A percentile compares a stretch with the other conserved stretches of the same genome.
These are phyloP conservation scores for Drosophila stalkeri DNA, from an alignment of 2,888 invertebrate genomes.

Conservation along the genomic window DNA sequence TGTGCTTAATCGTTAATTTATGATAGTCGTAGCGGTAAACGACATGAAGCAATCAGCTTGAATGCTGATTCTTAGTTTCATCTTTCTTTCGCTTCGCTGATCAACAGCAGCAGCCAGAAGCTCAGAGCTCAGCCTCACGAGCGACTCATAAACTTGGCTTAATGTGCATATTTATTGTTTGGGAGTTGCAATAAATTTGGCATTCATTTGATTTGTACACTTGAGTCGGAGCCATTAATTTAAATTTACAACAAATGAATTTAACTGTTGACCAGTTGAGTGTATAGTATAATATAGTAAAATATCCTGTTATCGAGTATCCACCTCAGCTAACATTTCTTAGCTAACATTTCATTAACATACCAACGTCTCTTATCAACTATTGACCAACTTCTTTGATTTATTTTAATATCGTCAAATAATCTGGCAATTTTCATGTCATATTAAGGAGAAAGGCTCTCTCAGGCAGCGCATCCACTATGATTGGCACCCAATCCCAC, in stretches of 20 bases:
- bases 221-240: background rate
- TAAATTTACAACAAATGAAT: background rate
- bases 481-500: slow-evolving; percentile 23
- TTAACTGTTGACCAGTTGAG: background rate
- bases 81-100: slow-evolving; percentile 60
- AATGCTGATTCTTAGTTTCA: slow-evolving; percentile 18
- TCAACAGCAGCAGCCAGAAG: slow-evolving; percentile 24
- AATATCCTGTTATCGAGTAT: too few species aligned
- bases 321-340: too few species aligned
- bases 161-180: slow-evolving; percentile 19
- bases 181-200: slow-evolving; percentile 24
- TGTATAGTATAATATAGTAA: too few species aligned
- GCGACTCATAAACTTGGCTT: slow-evolving; percentile 62
- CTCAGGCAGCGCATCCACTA: background rate
- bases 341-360: background rate
- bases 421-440: background rate
- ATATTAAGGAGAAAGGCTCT: slow-evolving; percentile 17
- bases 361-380: background rate
- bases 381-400: too few species aligned
- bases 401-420: background rate
- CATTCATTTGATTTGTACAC: slow-evolving; percentile 9
- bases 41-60: slow-evolving; percentile 51
- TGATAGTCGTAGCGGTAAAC: slow-evolving; percentile 73
- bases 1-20: slow-evolving; percentile 79
- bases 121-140: slow-evolving; percentile 30